Conservation (phyloP, 2,888 invertebrate genomes). For the Mycogona germanica region DNA sequence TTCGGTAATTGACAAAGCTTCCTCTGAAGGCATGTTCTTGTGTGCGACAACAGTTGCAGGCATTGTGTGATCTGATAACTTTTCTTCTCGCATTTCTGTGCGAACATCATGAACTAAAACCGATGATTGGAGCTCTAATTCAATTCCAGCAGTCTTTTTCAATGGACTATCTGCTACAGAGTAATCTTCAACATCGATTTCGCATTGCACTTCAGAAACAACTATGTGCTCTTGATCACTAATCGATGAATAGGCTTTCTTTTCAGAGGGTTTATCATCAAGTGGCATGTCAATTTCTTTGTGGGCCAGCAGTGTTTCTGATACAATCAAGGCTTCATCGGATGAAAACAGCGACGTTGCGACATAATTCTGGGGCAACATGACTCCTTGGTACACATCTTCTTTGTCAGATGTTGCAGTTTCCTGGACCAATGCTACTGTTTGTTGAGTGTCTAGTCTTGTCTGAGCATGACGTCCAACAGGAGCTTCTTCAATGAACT, state of each 20-base stretch:
- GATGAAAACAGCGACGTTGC: constrained; percentile 18
- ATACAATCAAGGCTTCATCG: constrained; percentile 22
- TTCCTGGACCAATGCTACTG: constrained; percentile 13
- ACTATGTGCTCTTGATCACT: constrained; percentile 15
- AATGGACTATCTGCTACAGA: constrained; percentile 19
- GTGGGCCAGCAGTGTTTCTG: constrained; percentile 20
- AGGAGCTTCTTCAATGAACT: constrained; percentile 15
- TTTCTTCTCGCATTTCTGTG: constrained; percentile 22
- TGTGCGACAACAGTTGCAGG: constrained; percentile 8
- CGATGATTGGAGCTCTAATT: constrained; percentile 21
- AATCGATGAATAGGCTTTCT: background rate
- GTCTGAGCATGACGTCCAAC: constrained; percentile 1
- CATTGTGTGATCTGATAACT: constrained; percentile 4
- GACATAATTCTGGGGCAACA: constrained; percentile 6
- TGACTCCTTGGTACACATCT: constrained; percentile 13
- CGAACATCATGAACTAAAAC: constrained; percentile 22
- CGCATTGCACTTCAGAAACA: constrained; percentile 18
- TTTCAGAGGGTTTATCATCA: constrained; percentile 19
- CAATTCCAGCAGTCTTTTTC: constrained; percentile 19
- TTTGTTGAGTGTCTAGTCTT: constrained; percentile 9
- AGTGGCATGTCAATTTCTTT: constrained; percentile 21
- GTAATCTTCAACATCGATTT: constrained; percentile 22
- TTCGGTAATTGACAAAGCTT: constrained; percentile 18
- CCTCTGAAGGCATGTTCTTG: constrained; percentile 17
- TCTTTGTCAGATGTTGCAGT: constrained; percentile 9